Evolutionary conservation across 2,888 invertebrate species (phyloP), one percentile per base, ranked within the genome.

Genomic region (Eledona agricola): DNA sequence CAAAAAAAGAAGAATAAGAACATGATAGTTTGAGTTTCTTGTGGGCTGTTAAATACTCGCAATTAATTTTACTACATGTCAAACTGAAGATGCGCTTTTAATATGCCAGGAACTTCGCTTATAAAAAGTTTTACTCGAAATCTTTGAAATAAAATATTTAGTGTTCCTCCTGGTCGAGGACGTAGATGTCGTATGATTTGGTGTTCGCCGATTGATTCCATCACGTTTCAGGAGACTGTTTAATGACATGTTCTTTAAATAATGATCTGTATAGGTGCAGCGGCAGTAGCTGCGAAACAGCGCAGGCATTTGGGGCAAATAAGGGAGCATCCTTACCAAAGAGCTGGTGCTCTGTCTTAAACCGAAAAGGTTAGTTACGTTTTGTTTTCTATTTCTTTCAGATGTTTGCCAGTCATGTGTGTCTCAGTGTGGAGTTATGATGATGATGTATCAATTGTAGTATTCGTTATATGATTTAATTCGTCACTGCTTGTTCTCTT

Each of bases 251-350:
- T 51, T 55, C 55, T 67, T 63, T 66, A 66, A 64, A 64, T 62
- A 60, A 63, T 51, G 64, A 63, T 75, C 61, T 55, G 71, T 71
- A 66, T 71, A 90, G 90, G 91, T 89, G 86, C 83, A 74, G 88
- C 89, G 81, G 86, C 82, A 74, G 83, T 82, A 72, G 87, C 90
- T 81, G 89, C 88, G 76, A 87, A 88, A 80, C 84, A 87, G 78
- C 83, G 88, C 77, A 87, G 91, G 80, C 85, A 86, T 79, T 85
- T 91, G 82, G 87, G 89, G 83, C 88, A 90, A 80, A 85, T 89
- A 81, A 86, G 96, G 87, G 94, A 95, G 83, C 95, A 96, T 88
- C 96, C 96, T 81, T 96, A 96, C 87, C 93, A 93, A 86, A 93
- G 95, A 86, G 90, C 93, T 83, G 88, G 88, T 81, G 88, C 90